Base-by-base conservation (phyloP, 2,797 vertebrate genomes). In the Bufotes viridis region DNA sequence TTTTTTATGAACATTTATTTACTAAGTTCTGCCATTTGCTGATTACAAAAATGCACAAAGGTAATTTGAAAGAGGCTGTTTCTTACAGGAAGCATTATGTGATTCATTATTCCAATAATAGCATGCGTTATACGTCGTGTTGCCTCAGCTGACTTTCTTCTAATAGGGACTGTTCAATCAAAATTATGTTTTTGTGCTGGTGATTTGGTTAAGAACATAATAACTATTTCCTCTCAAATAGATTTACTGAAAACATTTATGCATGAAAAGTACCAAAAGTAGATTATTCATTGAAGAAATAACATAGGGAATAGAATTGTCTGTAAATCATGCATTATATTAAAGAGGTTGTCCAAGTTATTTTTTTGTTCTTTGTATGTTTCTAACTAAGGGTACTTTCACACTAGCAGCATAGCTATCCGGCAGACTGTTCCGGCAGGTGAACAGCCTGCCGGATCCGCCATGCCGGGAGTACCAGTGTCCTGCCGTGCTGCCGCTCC, bases 101-200 rank as follows among this genome's bases (percentile, higher is more conserved):
- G 82, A 74, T 89, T 86, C 79, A 89, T 82, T 86, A 78, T 82
- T 81, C 69, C n/a, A 82, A 86, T 89, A 89, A 89, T 82, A 81
- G 70, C 70, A 51, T 82, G 61, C 82, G 79, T 86, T 82, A 85
- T 81, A 85, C 82, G 85, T 89, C 75, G 82, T 82, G 78, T 86
- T 89, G 67, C 84, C 88, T 86, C 49, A 82, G 53, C 53, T 89
- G 88, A 89, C 84, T 86, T 89, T 86, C 78, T 78, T 60, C 84
- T 76, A 78, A 75, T 78, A 69, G 60, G 24, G 42, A 20, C 60
- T 86, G 84, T 78, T 89, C 84, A 89, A 89, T 89, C 88, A 82
- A 82, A 88, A 89, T 81, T 86, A 61, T 78, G 83, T 85, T 89
- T 89, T 86, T 65, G 60, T 72, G 61, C 81, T 82, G 81, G 57